These are phyloP conservation scores for Catagonus wagneri DNA, from an alignment of 2,113 vertebrate genomes.

Conservation along the genomic window DNA sequence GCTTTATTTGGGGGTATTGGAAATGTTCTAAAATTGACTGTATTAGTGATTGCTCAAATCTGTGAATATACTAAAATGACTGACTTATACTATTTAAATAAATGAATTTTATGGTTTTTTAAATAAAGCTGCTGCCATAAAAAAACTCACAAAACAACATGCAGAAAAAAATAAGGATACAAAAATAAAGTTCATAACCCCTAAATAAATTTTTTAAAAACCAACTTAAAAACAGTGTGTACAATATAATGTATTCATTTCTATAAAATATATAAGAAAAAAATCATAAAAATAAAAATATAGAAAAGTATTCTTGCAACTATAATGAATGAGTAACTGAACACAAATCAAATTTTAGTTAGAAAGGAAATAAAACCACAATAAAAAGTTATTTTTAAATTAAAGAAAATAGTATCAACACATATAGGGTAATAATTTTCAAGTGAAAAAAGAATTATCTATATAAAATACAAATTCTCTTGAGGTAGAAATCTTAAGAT, in stretches of 20 bases:
- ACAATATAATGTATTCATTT: neutral
- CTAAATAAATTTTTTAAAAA: neutral
- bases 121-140: neutral
- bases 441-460: neutral
- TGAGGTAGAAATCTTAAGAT: neutral
- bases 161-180: neutral
- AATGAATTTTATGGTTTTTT: neutral
- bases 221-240: neutral
- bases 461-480: neutral
- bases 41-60: neutral
- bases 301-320: neutral
- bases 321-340: neutral
- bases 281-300: neutral
- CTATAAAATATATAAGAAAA: neutral
- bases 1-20: neutral
- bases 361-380: neutral
- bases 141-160: neutral
- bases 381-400: neutral
- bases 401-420: neutral
- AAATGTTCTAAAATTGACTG: neutral
- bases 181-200: neutral
- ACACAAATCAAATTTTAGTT: neutral
- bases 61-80: neutral
- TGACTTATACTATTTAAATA: neutral
- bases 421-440: neutral